Base-by-base conservation (phyloP, 2,888 invertebrate species). In the Ichneumon xanthorius region DNA sequence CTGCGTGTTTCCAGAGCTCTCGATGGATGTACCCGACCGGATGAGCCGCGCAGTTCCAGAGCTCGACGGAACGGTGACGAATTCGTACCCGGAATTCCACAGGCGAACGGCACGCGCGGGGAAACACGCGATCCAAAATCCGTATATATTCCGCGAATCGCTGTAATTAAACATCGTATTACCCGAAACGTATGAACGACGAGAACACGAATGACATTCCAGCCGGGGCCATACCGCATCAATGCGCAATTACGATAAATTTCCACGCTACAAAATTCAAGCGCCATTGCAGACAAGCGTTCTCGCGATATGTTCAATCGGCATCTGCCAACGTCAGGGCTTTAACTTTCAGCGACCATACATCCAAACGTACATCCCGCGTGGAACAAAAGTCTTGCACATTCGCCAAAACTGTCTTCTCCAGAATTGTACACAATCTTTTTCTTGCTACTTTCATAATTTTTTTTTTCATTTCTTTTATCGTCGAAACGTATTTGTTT, bases 141-240 rank as follows among this genome's bases (percentile, higher is more conserved):
- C 48, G 73, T 50, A 65, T 63, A 48, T 55, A 58, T 58, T 26
- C 50, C 53, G 55, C 61, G 73, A 81, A 85, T 85, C 45, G 73
- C 70, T 50, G 71, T 78, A 81, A 85, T 81, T 78, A 78, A 85
- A 85, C 63, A 33, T 70, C 26, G 63, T 45, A 81, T 85, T 78
- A 81, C 30, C 33, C 26, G 81, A 78, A 19, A 53, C 81, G 40
- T 63, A 78, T 37, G 68, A 85, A 81, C 53, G 53, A 81, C 50
- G 45, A 73, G 61, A 67, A 53, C 58, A 61, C 72, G 45, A 37
- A 63, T 61, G 53, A 19, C 68, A 81, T 78, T 73, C 55, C 50
- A 61, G 16, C 48, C 58, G 48, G 65, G 55, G 55, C 7, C 68
- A 19, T 63, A 68, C 77, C 67, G 72, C 72, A 75, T 80, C 76